phyloP scores from a whole-genome alignment of 1,140 invertebrate species.

The Prorops nasuta region DNA sequence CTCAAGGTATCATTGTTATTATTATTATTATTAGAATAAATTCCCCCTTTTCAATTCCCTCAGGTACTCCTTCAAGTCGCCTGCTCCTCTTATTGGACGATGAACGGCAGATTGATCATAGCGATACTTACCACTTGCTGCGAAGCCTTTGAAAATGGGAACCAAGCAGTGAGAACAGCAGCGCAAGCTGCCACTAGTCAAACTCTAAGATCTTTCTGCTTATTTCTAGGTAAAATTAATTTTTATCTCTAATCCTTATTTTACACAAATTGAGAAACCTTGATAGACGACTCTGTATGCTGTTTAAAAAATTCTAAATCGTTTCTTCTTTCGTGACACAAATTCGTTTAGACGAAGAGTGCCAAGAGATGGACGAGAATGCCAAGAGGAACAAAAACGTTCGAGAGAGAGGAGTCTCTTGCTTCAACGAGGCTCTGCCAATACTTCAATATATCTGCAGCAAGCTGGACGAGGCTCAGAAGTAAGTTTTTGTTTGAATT shows the following conservation, averaged over 20 bases:
- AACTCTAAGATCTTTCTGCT: slow-evolving; percentile 76
- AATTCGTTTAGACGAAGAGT: slow-evolving; percentile 68
- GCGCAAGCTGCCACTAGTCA: slow-evolving; percentile 81
- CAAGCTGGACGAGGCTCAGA: slow-evolving; percentile 76
- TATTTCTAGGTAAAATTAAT: slow-evolving; percentile 65
- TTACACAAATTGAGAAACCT: slow-evolving; percentile 1
- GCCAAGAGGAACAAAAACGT: slow-evolving; percentile 61
- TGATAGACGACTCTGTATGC: background rate
- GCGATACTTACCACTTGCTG: slow-evolving; percentile 73
- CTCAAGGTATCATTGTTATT: slow-evolving; percentile 58
- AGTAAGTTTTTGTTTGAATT: slow-evolving; percentile 56
- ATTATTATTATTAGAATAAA: no score
- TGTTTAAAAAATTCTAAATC: background rate
- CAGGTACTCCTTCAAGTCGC: slow-evolving; percentile 79
- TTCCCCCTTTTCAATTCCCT: background rate
- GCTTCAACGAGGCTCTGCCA: slow-evolving; percentile 85
- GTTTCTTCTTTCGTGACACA: background rate
- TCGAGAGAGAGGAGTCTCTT: slow-evolving; percentile 72
- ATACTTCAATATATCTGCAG: slow-evolving; percentile 88
- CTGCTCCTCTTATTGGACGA: slow-evolving; percentile 75
- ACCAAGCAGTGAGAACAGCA: slow-evolving; percentile 75
- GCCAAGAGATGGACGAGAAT: slow-evolving; percentile 69
- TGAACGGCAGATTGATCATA: slow-evolving; percentile 79
- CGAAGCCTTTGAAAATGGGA: slow-evolving; percentile 72
- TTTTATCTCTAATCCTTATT: background rate